Conservation (phyloP, 2,888 invertebrate genomes). For the Trissoscelio sp. region DNA sequence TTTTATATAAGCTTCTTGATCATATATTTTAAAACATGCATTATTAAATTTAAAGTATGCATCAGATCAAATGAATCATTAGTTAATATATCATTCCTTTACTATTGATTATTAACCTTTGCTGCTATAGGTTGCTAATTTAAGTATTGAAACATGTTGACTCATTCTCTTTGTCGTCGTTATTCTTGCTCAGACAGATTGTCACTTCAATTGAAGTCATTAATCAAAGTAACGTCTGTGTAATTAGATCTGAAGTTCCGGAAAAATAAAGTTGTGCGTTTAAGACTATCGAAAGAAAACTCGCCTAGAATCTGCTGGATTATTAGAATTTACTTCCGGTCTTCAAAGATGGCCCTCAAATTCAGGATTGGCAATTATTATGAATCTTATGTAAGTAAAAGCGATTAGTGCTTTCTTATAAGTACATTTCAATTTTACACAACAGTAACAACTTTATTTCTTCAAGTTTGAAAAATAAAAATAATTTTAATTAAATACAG, state of each 20-base stretch:
- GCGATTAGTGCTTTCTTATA: too few relatives aligned
- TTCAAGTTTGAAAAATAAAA: too few relatives aligned
- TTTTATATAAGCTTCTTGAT: too few relatives aligned
- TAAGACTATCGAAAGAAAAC: background rate
- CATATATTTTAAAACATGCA: too few relatives aligned
- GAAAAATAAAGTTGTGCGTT: slow-evolving; percentile 56
- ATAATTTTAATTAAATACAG: too few relatives aligned
- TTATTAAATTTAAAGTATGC: too few relatives aligned
- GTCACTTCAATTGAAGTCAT: slow-evolving; percentile 77
- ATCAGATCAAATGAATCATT: slow-evolving; percentile 20
- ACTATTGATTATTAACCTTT: slow-evolving; percentile 82
- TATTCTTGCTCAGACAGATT: slow-evolving; percentile 68
- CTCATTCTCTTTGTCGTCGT: slow-evolving; percentile 63
- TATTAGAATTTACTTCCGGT: background rate
- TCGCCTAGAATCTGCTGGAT: background rate
- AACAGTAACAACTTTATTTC: too few relatives aligned
- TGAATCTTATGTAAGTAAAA: slow-evolving; percentile 82
- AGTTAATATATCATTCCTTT: slow-evolving; percentile 27
- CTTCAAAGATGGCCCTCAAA: slow-evolving; percentile 73
- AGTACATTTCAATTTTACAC: too few relatives aligned
- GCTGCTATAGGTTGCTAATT: slow-evolving; percentile 82
- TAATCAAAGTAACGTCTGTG: slow-evolving; percentile 78
- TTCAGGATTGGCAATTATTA: slow-evolving; percentile 81
- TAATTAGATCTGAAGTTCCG: slow-evolving; percentile 75
- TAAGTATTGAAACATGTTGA: slow-evolving; percentile 76